phyloP scores from a whole-genome alignment of 2,797 vertebrate genomes.

The Tauraco hartlaubi region DNA sequence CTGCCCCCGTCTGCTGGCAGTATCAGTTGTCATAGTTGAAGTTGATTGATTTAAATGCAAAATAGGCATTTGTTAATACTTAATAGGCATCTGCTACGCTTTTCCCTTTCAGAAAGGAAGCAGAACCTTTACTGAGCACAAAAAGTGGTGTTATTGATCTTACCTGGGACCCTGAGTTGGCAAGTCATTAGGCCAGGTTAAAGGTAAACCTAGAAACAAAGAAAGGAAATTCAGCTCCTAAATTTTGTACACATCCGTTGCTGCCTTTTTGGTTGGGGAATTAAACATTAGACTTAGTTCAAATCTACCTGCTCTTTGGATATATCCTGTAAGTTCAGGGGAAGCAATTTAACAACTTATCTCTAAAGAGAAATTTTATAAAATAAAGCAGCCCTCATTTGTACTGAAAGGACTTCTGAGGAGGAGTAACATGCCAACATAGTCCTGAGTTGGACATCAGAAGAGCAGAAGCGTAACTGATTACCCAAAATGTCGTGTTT shows the following conservation, averaged over 20 bases:
- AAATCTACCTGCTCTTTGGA: background rate
- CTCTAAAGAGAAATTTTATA: background rate
- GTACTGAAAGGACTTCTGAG: background rate
- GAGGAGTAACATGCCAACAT: background rate
- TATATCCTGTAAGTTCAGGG: background rate
- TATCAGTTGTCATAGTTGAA: background rate
- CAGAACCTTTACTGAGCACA: background rate
- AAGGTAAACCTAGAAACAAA: background rate
- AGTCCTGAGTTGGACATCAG: background rate
- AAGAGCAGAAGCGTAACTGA: background rate
- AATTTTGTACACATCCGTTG: background rate
- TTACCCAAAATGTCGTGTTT: background rate
- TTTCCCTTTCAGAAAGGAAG: background rate
- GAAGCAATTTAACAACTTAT: background rate
- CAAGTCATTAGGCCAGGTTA: background rate
- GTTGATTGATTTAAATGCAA: fast-evolving
- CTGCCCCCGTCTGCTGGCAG: background rate
- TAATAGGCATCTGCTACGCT: background rate
- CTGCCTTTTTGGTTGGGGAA: background rate
- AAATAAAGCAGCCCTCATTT: background rate
- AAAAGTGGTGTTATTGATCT: background rate
- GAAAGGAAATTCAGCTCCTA: background rate
- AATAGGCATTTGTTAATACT: background rate
- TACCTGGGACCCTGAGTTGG: background rate
- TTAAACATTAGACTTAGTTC: background rate